Evolutionary conservation across 2,888 invertebrate species (phyloP), one percentile per base, ranked within the genome.

Genomic region (Onchidella celtica): DNA sequence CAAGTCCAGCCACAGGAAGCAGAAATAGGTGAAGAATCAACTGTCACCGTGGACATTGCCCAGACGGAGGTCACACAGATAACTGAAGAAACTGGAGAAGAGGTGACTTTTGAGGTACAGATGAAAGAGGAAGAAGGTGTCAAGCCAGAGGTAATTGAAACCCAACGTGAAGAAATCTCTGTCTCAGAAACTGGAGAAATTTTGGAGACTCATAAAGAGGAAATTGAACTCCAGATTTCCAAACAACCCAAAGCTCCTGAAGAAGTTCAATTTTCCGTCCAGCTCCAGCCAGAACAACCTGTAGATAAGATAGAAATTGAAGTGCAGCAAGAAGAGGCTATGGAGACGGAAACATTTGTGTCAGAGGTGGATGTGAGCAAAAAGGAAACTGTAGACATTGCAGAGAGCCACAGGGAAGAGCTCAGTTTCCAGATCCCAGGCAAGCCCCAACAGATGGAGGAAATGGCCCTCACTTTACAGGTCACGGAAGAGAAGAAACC

Each of bases 181-280:
- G 63, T 80, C 27, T 63, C 79, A 61, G 79, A 81, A 63, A 57
- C 70, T 9, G 75, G 66, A 57, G 72, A 81, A 21, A 66, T 74
- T 36, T 38, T 79, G 61, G 83, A 84, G 29, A 59, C 21, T 1
- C 84, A 84, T 68, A 83, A 86, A 80, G 91, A 90, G 70, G 89
- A 89, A 68, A 84, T 89, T 29, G 86, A 87, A 32, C 78, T 90
- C 34, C 85, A 89, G 70, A 83, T 90, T 9, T 74, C 85, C 70
- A 85, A 86, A 21, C 85, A 88, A 80, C 88, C 89, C 34, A 76
- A 63, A n/a, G 40, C 82, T 24, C 69, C 38, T 14, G 87, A 90
- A 79, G 90, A 90, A 80, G 87, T 90, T 38, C 86, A 89, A 69
- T 83, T 91, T n/a, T 85, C 87, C 65, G 82, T 92, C 75, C 87